Evolutionary conservation across 2,797 vertebrate genomes (phyloP), one percentile per base, ranked within the genome.

Genomic region (Microctenopoma stevenorrisi): DNA sequence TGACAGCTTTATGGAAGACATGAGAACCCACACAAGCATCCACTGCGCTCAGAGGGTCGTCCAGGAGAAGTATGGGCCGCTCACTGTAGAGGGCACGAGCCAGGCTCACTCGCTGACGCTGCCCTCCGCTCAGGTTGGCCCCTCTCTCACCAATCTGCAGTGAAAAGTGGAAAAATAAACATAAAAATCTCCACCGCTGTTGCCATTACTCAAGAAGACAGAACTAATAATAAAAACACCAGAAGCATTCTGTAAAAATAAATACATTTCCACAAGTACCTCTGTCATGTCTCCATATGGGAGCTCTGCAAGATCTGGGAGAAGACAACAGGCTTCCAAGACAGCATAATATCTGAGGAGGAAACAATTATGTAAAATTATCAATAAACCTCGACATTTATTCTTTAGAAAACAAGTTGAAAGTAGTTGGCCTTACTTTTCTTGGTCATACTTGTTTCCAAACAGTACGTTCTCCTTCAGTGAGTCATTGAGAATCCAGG

Each of bases 401-500:
- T 37, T 50, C 11, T 28, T 64, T 10, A 18, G 14, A 53, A 58
- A 25, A 62, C 28, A 3, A 44, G 52, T 44, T 56, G 8, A 10
- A 1, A 49, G 47, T 11, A 38, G 0, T 10, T 40, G 11, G 55
- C 58, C 93, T 90, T 90, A 95, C 95, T 85, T 95, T 57, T 94
- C 82, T 76, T 85, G 73, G 2, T 92, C 72, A 47, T 88, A 94
- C 48, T 90, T 84, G 2, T 91, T 92, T 73, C 94, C 95, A 86
- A 96, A 96, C 73, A 95, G 81, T 64, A 96, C 94, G 85, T 96
- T 96, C 67, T 95, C 94, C 74, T 80, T 92, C 57, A 96, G 79
- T n/a, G 95, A 94, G 72, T 94, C 87, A 76, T 96, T 95, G 60
- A 95, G 90, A 80, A 96, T 95, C 95, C 95, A 96, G 55, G 94